phyloP scores from a whole-genome alignment of 1,140 invertebrate genomes.

The Drosophila paulistorum region DNA sequence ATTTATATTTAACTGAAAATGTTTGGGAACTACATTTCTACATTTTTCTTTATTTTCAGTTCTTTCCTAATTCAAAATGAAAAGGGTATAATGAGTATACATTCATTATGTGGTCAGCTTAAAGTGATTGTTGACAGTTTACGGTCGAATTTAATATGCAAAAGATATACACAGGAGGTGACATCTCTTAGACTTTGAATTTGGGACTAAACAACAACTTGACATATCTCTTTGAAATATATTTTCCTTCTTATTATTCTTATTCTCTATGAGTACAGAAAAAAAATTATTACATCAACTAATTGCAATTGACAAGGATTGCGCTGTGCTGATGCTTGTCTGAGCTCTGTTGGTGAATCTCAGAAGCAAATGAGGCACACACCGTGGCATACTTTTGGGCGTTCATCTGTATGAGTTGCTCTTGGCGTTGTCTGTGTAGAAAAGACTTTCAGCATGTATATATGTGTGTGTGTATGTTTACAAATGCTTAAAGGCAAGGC shows the following conservation, averaged over 20 bases:
- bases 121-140: slow-evolving; percentile 32
- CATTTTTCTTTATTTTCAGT: not conserved
- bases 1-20: no score
- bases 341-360: not conserved
- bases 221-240: slow-evolving; percentile 42
- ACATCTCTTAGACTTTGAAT: slow-evolving; percentile 52
- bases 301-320: slow-evolving; percentile 55
- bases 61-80: slow-evolving; percentile 27
- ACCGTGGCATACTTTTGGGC: slow-evolving; percentile 68
- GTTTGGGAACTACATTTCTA: not conserved
- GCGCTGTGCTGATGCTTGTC: not conserved
- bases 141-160: slow-evolving; percentile 26
- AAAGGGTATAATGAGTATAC: slow-evolving; percentile 52
- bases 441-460: not conserved
- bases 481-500: slow-evolving; percentile 72
- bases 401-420: slow-evolving; percentile 41
- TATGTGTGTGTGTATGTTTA: slow-evolving; percentile 41
- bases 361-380: slow-evolving; percentile 70
- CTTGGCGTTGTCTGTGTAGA: slow-evolving; percentile 30
- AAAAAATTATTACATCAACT: slow-evolving; percentile 54
- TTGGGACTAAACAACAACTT: slow-evolving; percentile 63
- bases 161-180: slow-evolving; percentile 24
- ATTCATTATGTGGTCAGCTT: slow-evolving; percentile 33
- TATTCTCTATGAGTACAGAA: slow-evolving; percentile 10
- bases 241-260: slow-evolving; percentile 25